Evolutionary conservation across 2,797 vertebrate species (phyloP).

Genomic region (Cynopterus sphinx): DNA sequence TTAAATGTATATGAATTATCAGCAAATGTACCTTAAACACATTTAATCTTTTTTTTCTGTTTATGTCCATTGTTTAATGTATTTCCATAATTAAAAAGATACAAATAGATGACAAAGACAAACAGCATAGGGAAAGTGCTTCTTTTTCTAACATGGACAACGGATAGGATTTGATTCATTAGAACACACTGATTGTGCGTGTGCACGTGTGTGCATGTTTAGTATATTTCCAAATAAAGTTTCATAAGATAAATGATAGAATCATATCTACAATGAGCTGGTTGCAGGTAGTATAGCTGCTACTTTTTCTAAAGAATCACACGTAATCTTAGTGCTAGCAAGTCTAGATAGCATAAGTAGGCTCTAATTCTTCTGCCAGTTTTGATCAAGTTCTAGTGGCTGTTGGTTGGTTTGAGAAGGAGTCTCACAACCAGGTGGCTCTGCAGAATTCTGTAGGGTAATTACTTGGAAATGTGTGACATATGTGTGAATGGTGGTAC

Average conservation of each 20-base stretch:
- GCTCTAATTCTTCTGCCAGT: neutral
- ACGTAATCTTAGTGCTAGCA: neutral
- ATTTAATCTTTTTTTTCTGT: accelerated
- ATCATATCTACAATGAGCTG: neutral
- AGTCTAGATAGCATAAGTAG: neutral
- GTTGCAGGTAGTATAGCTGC: neutral
- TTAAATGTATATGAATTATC: conserved; percentile 1
- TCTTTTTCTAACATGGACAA: neutral
- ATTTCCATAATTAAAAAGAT: neutral
- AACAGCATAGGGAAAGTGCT: neutral
- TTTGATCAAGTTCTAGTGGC: neutral
- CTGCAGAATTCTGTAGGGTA: neutral
- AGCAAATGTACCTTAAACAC: neutral
- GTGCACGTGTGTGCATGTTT: neutral
- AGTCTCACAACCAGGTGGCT: neutral
- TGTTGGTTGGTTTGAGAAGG: neutral
- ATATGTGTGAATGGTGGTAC: neutral
- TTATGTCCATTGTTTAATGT: neutral
- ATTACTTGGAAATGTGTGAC: neutral
- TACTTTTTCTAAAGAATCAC: neutral
- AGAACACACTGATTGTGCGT: neutral
- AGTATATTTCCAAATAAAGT: neutral
- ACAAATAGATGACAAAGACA: neutral
- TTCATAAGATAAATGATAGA: neutral
- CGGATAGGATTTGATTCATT: neutral